Evolutionary conservation across 2,888 invertebrate species (phyloP).

Genomic region (Cantharis rustica): DNA sequence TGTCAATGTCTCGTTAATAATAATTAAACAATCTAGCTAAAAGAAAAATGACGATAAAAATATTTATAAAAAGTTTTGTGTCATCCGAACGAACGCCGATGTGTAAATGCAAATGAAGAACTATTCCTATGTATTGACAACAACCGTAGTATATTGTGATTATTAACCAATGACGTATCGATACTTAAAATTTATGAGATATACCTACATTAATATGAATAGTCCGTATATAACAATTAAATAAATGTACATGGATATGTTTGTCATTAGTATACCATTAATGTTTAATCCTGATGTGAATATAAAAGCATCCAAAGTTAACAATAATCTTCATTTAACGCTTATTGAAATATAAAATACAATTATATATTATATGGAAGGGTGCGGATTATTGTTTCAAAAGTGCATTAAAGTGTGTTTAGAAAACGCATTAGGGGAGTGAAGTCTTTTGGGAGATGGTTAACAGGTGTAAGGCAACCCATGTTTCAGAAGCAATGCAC

Average conservation of each 20-base stretch:
- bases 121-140: conserved; percentile 10
- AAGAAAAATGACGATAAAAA: conserved; percentile 2
- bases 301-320: neutral
- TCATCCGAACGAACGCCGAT: conserved; percentile 11
- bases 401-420: conserved; percentile 63
- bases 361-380: conserved; percentile 35
- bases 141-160: conserved; percentile 32
- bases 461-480: conserved; percentile 57
- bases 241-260: conserved; percentile 11
- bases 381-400: conserved; percentile 52
- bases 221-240: conserved; percentile 31
- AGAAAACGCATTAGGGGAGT: conserved; percentile 52
- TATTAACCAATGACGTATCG: conserved; percentile 37
- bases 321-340: conserved; percentile 3
- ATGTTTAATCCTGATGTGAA: conserved; percentile 13
- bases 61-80: conserved; percentile 8
- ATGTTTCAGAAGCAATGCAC: conserved; percentile 10
- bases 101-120: conserved; percentile 16
- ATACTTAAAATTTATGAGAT: conserved; percentile 36
- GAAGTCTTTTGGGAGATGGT: conserved; percentile 51
- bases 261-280: conserved; percentile 7
- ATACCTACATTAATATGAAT: conserved; percentile 28
- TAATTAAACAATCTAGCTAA: neutral
- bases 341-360: conserved; percentile 30
- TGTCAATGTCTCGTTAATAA: neutral